phyloP scores from a whole-genome alignment of 1,140 invertebrate species.

The Daktulosphaira vitifoliae region DNA sequence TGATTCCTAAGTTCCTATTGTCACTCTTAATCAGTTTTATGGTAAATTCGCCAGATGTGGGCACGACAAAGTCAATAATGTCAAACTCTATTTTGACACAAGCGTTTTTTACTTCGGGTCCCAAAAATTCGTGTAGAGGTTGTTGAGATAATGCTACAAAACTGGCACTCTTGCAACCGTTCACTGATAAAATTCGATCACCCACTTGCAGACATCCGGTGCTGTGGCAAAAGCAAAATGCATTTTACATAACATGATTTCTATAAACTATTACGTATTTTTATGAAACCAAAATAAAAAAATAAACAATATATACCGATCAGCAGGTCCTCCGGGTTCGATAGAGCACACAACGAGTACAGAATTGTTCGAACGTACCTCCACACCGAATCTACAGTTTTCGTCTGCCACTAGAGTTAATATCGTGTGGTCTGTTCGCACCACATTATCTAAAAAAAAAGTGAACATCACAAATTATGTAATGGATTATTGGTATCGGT shows the following conservation, averaged over 20 bases:
- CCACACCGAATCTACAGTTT: conserved; percentile 39
- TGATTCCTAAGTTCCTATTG: conserved; percentile 69
- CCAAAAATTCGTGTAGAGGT: conserved; percentile 31
- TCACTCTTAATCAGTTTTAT: conserved; percentile 74
- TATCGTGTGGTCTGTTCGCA: conserved; percentile 57
- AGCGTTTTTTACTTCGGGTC: conserved; percentile 22
- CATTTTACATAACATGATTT: not conserved
- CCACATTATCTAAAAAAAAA: conserved; percentile 43
- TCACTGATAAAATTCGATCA: conserved; percentile 73
- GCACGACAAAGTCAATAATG: conserved; percentile 84
- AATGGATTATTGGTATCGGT: no score
- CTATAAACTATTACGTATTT: not conserved
- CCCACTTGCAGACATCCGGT: conserved; percentile 62
- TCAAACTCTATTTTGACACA: conserved; percentile 61
- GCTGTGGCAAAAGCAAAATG: conserved; percentile 31
- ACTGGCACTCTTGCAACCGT: conserved; percentile 42
- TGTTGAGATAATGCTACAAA: conserved; percentile 19
- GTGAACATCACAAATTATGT: no score
- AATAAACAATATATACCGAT: conserved; percentile 50
- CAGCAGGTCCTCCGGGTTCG: conserved; percentile 59
- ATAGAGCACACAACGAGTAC: conserved; percentile 53
- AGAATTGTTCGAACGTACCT: conserved; percentile 26
- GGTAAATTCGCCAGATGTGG: conserved; percentile 72
- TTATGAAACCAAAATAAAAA: not conserved
- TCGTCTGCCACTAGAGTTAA: conserved; percentile 54